Evolutionary conservation across 2,113 vertebrate species (phyloP).

Genomic region (Nothoprocta perdicaria): DNA sequence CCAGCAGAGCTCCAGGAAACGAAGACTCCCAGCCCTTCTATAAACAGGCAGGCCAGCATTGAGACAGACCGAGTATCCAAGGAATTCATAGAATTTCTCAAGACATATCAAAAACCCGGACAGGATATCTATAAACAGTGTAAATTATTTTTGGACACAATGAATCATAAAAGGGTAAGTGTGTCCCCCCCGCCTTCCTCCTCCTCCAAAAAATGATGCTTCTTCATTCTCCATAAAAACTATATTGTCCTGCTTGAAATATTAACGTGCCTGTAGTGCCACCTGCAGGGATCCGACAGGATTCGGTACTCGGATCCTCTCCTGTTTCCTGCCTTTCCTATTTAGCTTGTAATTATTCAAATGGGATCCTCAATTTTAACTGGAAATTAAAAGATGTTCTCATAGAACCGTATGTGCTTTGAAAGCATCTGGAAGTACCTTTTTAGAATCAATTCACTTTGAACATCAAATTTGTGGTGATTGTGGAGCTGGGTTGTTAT

Average conservation of each 20-base stretch:
- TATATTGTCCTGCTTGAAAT: background rate
- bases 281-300: background rate
- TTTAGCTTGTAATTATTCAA: background rate
- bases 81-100: conserved; percentile 94
- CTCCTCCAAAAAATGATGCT: background rate
- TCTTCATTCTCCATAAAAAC: background rate
- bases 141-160: conserved; percentile 86
- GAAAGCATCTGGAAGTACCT: background rate
- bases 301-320: background rate
- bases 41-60: conserved; percentile 89
- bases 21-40: conserved; percentile 90
- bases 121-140: conserved; percentile 95
- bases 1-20: conserved; percentile 88
- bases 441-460: background rate
- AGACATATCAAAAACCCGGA: conserved; percentile 89
- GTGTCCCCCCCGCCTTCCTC: background rate
- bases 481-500: background rate
- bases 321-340: accelerated
- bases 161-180: conserved; percentile 92
- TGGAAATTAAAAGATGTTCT: background rate
- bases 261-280: conserved; percentile 43
- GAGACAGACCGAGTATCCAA: conserved; percentile 92
- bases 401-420: background rate
- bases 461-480: background rate
- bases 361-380: background rate